Percentiles rank a stretch among this genome's conserved stretches.
Conservation (phyloP, 2,797 vertebrate species). For the Parotocinclus haroldoi region DNA sequence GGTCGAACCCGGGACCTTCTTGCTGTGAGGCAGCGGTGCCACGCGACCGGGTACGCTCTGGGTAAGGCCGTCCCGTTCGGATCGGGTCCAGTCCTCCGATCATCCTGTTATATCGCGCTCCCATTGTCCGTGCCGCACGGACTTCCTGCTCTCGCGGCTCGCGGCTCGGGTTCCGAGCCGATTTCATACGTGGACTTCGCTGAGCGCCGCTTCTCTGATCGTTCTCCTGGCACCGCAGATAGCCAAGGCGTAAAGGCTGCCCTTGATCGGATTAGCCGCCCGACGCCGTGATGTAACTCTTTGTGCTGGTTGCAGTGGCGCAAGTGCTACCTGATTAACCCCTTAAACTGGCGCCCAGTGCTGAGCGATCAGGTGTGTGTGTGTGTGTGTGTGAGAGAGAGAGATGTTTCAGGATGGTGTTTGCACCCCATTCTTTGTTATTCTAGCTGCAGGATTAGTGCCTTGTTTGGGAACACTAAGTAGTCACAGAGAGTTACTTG, state of each 20-base stretch:
- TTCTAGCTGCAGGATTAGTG: slow-evolving; percentile 24
- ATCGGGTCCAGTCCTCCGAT: too few species aligned
- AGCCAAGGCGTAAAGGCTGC: slow-evolving; percentile 77
- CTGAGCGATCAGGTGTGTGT: slow-evolving; percentile 5
- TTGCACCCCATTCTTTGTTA: slow-evolving; percentile 19
- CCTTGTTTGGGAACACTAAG: slow-evolving; percentile 35
- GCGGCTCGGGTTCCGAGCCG: too few species aligned
- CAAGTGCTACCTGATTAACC: slow-evolving; percentile 59
- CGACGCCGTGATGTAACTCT: slow-evolving; percentile 81
- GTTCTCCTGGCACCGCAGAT: slow-evolving; percentile 79
- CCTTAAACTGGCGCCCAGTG: not conserved
- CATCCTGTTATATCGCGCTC: too few species aligned
- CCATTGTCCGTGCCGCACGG: too few species aligned
- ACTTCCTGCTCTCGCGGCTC: too few species aligned
- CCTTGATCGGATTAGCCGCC: slow-evolving; percentile 80
- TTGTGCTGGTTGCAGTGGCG: slow-evolving; percentile 52
- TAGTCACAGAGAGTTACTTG: slow-evolving; percentile 35
- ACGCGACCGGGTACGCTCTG: too few species aligned
- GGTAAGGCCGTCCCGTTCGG: too few species aligned
- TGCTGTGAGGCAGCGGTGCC: too few species aligned
- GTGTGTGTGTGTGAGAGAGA: not conserved
- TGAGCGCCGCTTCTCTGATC: slow-evolving; percentile 68
- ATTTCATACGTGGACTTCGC: too few species aligned
- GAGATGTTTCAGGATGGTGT: not conserved
- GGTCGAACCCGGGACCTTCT: too few species aligned